Conservation (phyloP, 2,113 vertebrate genomes). For the Indicator maculatus region DNA sequence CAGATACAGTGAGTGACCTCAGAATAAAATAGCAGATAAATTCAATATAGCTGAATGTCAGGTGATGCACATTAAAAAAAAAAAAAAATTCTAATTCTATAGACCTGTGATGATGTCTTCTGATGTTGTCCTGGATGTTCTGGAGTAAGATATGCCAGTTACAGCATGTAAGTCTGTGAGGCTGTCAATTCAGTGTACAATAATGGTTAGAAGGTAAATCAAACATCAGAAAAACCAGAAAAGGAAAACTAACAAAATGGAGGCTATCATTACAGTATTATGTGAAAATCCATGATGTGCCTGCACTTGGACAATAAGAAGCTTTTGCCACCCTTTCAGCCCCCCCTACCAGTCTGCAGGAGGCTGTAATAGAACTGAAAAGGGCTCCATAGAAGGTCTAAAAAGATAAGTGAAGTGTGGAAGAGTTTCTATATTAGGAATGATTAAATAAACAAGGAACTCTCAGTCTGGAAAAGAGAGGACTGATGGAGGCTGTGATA, state of each 20-base stretch:
- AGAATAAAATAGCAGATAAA: background rate
- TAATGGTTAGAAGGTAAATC: background rate
- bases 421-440: background rate
- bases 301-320: background rate
- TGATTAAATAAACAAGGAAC: slow-evolving; percentile 8
- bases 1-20: background rate
- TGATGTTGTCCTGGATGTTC: background rate
- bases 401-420: background rate
- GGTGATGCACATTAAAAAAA: background rate
- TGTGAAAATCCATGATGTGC: background rate
- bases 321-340: background rate
- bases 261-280: background rate
- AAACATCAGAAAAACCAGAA: background rate
- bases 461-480: background rate
- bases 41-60: background rate
- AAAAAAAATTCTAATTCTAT: background rate
- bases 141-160: background rate
- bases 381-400: background rate
- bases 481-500: background rate
- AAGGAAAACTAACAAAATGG: background rate
- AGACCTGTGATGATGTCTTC: background rate
- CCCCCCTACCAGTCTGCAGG: background rate
- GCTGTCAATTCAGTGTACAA: background rate
- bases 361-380: background rate
- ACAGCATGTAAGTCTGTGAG: background rate